Percentiles rank a stretch among this genome's conserved stretches.
phyloP scores from a whole-genome alignment of 2,797 vertebrate species.

The Falco biarmicus region DNA sequence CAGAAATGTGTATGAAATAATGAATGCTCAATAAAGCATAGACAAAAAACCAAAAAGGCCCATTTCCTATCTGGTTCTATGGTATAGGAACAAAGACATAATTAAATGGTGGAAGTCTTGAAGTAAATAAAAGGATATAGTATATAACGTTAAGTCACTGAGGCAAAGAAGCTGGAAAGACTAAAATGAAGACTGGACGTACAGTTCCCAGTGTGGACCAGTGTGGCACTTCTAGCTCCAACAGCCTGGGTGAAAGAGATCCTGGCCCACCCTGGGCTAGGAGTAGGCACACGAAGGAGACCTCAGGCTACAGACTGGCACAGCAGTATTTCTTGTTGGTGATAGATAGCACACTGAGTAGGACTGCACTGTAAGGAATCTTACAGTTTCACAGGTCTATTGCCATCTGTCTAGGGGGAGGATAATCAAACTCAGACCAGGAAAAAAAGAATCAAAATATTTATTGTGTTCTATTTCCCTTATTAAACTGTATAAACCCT shows the following conservation, averaged over 20 bases:
- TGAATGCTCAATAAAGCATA: neutral
- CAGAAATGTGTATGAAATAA: neutral
- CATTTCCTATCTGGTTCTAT: neutral
- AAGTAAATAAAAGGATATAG: neutral
- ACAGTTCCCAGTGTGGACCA: neutral
- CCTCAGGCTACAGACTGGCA: neutral
- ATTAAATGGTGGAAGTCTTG: neutral
- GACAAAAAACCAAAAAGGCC: neutral
- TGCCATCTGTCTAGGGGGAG: neutral
- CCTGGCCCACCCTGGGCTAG: fast-evolving
- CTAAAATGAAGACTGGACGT: neutral
- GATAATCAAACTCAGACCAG: neutral
- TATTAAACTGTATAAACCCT: neutral
- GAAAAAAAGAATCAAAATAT: neutral
- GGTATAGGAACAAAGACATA: neutral
- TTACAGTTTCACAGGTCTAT: neutral
- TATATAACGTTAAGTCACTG: neutral
- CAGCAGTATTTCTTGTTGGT: fast-evolving
- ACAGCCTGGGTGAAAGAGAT: neutral
- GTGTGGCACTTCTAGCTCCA: neutral
- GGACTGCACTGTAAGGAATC: neutral
- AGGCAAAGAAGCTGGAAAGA: neutral
- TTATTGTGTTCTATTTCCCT: neutral
- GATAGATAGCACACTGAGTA: neutral
- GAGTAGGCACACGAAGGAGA: neutral